Evolutionary conservation across 2,113 vertebrate species (phyloP), one percentile per base, ranked within the genome.

Genomic region (Bothrops jararaca): DNA sequence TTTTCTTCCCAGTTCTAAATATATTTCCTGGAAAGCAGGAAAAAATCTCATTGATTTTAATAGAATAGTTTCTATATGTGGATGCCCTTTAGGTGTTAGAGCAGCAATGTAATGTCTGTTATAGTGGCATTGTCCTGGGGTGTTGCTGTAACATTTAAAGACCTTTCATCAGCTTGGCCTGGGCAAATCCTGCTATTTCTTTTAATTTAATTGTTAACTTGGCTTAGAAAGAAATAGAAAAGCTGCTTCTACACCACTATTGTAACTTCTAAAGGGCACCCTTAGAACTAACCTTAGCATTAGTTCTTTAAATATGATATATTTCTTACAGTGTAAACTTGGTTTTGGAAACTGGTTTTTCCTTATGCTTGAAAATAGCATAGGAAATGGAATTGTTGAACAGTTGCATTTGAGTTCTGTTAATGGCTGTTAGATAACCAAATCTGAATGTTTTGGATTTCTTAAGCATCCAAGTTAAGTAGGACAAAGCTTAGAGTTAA

Each of bases 381-480:
- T 90, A 85, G 85, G 88, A 54, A 85, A 58, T 50, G 13, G 53
- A 26, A 52, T 29, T 85, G 45, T 86, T 85, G 45, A 92, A 88
- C 39, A 64, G 39, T 92, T 85, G 54, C 58, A 50, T 56, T 89
- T 89, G 86, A 56, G 12, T 86, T 90, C 42, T 58, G 54, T 58
- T 29, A 60, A 29, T 90, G 74, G 74, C 58, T 90, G 58, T 92
- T n/a, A 92, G 50, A 50, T 50, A 90, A 45, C 53, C 39, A 60
- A 92, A 90, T 92, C 23, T 60, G 54, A 64, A 90, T 80, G 26
- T 89, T 42, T 56, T 56, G 52, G 50, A 54, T 92, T 89, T 11
- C 54, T 52, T 53, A 90, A 86, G n/a, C 53, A 23, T 89, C 53
- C 18, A 50, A 86, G n/a, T 60, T 86, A 90, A 60, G n/a, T 86